Conservation (phyloP, 2,113 vertebrate genomes). For the Ctenodactylus gundi region DNA sequence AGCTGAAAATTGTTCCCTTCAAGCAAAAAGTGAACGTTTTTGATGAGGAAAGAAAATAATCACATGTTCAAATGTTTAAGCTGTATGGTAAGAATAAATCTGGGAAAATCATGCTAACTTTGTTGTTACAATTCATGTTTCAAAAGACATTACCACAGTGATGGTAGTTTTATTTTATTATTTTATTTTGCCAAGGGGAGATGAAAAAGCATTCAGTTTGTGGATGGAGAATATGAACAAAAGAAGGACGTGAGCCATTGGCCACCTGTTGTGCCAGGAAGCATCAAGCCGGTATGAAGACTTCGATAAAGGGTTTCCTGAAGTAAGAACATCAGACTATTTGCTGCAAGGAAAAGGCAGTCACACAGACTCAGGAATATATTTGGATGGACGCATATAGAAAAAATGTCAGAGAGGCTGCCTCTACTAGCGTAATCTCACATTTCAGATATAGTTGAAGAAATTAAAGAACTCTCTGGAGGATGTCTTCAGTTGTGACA, state of each 20-base stretch:
- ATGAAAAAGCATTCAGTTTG: background rate
- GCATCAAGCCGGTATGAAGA: accelerated
- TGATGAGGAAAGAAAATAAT: background rate
- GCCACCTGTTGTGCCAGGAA: background rate
- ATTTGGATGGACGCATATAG: background rate
- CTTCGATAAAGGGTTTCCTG: background rate
- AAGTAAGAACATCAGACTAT: background rate
- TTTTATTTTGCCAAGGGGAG: too few relatives aligned
- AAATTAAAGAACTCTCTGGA: background rate
- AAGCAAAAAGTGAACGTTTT: background rate
- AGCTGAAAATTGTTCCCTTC: background rate
- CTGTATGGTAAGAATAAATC: background rate
- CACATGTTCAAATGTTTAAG: background rate
- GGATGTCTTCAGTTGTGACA: background rate
- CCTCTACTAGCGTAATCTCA: background rate
- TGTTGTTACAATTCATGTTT: background rate
- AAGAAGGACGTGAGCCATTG: background rate
- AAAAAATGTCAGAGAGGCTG: background rate
- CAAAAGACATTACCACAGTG: background rate
- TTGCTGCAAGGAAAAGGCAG: background rate
- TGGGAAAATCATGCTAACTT: background rate
- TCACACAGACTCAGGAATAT: background rate
- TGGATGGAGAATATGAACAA: too few relatives aligned
- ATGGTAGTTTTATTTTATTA: too few relatives aligned
- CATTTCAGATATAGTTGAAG: background rate